phyloP scores from a whole-genome alignment of 2,797 vertebrate species.

The Phataginus tricuspis region DNA sequence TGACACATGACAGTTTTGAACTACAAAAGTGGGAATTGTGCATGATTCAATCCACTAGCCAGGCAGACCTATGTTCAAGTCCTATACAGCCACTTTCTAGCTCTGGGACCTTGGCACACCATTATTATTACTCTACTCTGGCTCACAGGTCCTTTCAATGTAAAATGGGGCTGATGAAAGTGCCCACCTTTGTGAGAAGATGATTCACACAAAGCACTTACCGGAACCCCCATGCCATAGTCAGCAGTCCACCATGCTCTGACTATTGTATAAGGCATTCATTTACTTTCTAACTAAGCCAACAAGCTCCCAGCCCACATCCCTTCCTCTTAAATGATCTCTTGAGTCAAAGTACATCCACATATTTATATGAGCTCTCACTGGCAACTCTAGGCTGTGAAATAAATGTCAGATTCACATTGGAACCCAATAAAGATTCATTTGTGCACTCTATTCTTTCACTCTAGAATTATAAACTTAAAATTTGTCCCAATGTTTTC shows the following conservation, averaged over 20 bases:
- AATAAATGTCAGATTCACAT: background rate
- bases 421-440: background rate
- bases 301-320: background rate
- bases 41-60: background rate
- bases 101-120: background rate
- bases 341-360: background rate
- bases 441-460: background rate
- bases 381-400: background rate
- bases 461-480: background rate
- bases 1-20: background rate
- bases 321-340: background rate
- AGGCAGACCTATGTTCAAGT: background rate
- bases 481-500: background rate
- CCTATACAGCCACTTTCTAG: background rate
- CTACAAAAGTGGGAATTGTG: background rate
- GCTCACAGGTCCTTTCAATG: background rate
- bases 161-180: background rate
- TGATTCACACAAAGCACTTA: background rate
- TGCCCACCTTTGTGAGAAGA: background rate
- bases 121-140: background rate
- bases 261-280: background rate
- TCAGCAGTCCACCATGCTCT: background rate
- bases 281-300: background rate
- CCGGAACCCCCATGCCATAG: background rate
- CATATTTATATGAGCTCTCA: background rate